Evolutionary conservation across 2,797 vertebrate genomes (phyloP).

Genomic region (Hyperoplus lanceolatus): DNA sequence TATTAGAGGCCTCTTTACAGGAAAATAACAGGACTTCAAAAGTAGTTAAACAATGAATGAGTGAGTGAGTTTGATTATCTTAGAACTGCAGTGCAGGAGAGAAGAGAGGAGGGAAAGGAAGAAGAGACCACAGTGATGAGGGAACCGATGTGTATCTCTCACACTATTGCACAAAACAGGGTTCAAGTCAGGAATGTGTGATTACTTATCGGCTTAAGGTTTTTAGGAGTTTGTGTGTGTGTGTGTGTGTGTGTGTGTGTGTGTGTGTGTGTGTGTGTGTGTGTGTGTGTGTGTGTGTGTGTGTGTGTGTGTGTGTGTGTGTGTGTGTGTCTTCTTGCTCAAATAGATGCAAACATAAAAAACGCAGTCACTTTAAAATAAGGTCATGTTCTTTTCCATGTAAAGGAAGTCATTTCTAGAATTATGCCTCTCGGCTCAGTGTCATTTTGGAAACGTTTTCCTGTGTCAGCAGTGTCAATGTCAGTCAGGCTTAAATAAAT

Average conservation of each 20-base stretch:
- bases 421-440: neutral
- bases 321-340: constrained; percentile 1
- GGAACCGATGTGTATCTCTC: constrained; percentile 56
- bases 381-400: constrained; percentile 11
- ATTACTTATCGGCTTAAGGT: constrained; percentile 65
- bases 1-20: constrained; percentile 59
- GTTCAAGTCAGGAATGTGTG: constrained; percentile 68
- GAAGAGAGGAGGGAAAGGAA: constrained; percentile 28
- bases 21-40: constrained; percentile 45
- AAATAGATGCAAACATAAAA: constrained; percentile 15
- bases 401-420: constrained; percentile 27
- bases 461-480: constrained; percentile 11
- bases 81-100: constrained; percentile 32
- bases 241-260: constrained; percentile 1
- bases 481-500: constrained; percentile 26
- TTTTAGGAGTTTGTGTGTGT: constrained; percentile 49
- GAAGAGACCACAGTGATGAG: constrained; percentile 30
- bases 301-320: neutral
- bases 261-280: constrained; percentile 49
- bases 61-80: constrained; percentile 54
- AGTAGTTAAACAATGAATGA: constrained; percentile 69
- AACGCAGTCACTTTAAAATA: constrained; percentile 23
- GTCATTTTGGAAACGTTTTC: constrained; percentile 24
- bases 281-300: constrained; percentile 21
- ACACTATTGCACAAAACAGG: constrained; percentile 18